phyloP scores from a whole-genome alignment of 1,140 invertebrate genomes.

The Heliconius himera region DNA sequence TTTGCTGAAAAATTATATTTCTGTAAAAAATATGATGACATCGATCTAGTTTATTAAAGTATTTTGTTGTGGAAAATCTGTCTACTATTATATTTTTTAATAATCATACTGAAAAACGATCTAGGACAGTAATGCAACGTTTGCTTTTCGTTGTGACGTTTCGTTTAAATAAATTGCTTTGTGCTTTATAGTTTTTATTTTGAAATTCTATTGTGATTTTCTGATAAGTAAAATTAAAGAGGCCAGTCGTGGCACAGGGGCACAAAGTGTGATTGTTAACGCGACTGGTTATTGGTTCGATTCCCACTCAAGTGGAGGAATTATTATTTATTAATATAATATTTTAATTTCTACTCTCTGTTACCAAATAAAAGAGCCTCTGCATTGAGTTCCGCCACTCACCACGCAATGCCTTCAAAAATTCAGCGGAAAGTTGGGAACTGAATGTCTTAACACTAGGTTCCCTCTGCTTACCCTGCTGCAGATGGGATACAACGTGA shows the following conservation, averaged over 20 bases:
- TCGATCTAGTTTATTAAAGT: conserved; percentile 21
- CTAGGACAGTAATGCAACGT: neutral
- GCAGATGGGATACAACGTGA: too few species aligned
- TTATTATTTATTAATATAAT: too few species aligned
- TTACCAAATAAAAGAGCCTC: too few species aligned
- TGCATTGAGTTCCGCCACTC: too few species aligned
- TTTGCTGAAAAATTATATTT: conserved; percentile 33
- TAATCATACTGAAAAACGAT: neutral
- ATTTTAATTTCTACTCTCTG: too few species aligned
- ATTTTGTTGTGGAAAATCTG: neutral
- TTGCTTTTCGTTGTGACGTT: neutral
- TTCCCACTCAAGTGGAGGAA: too few species aligned
- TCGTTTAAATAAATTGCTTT: neutral
- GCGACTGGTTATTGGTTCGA: neutral
- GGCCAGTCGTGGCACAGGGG: too few species aligned
- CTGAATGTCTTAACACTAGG: too few species aligned
- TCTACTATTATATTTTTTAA: neutral
- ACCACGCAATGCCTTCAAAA: too few species aligned
- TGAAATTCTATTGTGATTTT: neutral
- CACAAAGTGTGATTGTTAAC: too few species aligned
- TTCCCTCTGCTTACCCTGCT: too few species aligned
- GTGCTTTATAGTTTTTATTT: neutral
- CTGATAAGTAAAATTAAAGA: neutral
- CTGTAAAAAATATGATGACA: conserved; percentile 13
- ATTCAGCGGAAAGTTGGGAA: too few species aligned